A percentile compares a stretch with the other conserved stretches of the same genome.
These are phyloP conservation scores for Nibea coibor DNA, from an alignment of 2,113 vertebrate genomes.

Conservation along the genomic window DNA sequence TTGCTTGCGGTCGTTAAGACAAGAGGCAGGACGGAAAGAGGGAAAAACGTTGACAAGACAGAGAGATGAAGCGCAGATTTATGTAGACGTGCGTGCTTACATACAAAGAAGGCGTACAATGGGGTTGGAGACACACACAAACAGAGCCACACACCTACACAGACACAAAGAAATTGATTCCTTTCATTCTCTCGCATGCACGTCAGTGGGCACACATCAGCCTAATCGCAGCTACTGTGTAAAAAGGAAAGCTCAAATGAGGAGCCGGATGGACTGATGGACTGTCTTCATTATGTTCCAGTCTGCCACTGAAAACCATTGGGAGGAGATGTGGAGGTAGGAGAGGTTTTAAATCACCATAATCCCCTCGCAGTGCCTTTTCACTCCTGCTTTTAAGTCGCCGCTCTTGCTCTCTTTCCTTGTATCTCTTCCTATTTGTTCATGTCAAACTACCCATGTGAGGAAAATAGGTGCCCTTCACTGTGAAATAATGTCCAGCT, in stretches of 20 bases:
- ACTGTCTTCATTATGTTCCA: conserved; percentile 73
- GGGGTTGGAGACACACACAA: not conserved
- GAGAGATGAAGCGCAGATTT: conserved; percentile 38
- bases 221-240: conserved; percentile 33
- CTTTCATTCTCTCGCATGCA: conserved; percentile 26
- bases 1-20: conserved; percentile 62
- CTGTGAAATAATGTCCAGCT: conserved; percentile 40
- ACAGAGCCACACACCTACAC: conserved; percentile 5
- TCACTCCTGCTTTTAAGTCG: conserved; percentile 51
- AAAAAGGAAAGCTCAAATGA: conserved; percentile 59
- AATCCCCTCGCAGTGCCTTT: conserved; percentile 63
- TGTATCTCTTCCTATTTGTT: conserved; percentile 64
- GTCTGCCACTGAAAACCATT: conserved; percentile 49
- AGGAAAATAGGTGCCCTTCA: conserved; percentile 67
- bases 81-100: conserved; percentile 26
- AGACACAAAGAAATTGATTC: conserved; percentile 28
- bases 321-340: conserved; percentile 56
- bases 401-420: conserved; percentile 26
- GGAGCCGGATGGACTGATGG: conserved; percentile 58
- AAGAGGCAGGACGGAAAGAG: conserved; percentile 32
- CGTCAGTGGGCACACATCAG: not conserved
- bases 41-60: conserved; percentile 18
- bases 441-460: conserved; percentile 61
- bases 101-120: conserved; percentile 24
- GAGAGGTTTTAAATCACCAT: conserved; percentile 73